These are phyloP conservation scores for Laothoe populi DNA, from an alignment of 2,888 invertebrate species.

Conservation along the genomic window DNA sequence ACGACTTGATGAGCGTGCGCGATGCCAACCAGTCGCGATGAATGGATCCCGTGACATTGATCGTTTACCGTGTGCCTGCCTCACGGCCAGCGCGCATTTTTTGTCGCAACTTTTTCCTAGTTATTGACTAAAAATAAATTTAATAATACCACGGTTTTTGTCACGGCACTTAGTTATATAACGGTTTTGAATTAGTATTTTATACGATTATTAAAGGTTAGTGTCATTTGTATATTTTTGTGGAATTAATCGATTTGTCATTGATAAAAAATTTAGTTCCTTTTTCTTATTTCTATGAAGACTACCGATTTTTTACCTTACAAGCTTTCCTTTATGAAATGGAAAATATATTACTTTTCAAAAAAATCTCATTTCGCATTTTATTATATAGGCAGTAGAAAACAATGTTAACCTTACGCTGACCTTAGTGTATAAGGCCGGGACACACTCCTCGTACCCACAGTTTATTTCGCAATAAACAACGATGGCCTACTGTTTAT, in stretches of 20 bases:
- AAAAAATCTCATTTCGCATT: conserved; percentile 31
- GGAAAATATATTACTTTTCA: conserved; percentile 12
- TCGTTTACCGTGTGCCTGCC: conserved; percentile 42
- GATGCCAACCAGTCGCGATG: conserved; percentile 46
- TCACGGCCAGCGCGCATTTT: conserved; percentile 29
- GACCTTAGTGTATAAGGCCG: conserved; percentile 62
- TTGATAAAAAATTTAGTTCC: neutral
- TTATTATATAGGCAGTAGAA: conserved; percentile 33
- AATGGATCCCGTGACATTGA: conserved; percentile 67
- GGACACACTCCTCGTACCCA: conserved; percentile 28
- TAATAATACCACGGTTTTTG: conserved; percentile 9
- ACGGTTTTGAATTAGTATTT: neutral
- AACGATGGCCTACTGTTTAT: conserved; percentile 9
- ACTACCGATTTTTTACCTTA: neutral
- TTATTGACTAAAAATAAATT: neutral
- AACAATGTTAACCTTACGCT: conserved; percentile 55
- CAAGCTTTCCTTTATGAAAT: neutral
- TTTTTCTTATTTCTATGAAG: neutral
- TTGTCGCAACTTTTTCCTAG: neutral
- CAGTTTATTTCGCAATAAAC: conserved; percentile 22
- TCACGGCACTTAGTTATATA: neutral
- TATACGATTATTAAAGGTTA: neutral
- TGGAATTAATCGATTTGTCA: neutral
- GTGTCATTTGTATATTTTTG: neutral
- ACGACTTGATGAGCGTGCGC: conserved; percentile 49